Evolutionary conservation across 2,113 vertebrate genomes (phyloP).

Genomic region (Cacatua alba): DNA sequence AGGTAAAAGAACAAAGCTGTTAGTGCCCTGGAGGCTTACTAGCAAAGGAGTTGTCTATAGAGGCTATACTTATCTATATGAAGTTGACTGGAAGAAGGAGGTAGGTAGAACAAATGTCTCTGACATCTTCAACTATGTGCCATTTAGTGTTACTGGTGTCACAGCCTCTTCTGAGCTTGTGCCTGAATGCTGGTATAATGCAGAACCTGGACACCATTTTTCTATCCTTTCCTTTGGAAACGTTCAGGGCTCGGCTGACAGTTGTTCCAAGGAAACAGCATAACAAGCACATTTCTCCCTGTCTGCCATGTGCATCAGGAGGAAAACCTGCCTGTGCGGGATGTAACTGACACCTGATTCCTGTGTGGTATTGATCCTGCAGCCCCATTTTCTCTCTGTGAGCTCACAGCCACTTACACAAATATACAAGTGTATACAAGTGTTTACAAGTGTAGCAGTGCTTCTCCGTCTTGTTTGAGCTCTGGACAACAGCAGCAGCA

Average conservation of each 20-base stretch:
- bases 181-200: not conserved
- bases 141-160: not conserved
- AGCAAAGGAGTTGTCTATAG: not conserved
- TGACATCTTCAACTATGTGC: not conserved
- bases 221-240: not conserved
- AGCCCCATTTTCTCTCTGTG: not conserved
- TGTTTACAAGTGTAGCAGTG: not conserved
- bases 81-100: not conserved
- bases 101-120: not conserved
- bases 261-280: not conserved
- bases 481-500: not conserved
- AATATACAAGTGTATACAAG: not conserved
- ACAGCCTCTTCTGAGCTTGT: not conserved
- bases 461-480: not conserved
- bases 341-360: not conserved
- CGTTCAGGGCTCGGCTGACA: not conserved
- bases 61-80: not conserved
- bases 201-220: not conserved
- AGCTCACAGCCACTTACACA: not conserved
- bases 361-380: accelerated
- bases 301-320: not conserved
- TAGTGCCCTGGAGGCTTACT: not conserved
- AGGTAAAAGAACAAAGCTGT: not conserved
- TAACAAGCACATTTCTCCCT: not conserved
- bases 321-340: not conserved